Evolutionary conservation across 1,140 invertebrate genomes (phyloP).

Genomic region (Dendroctonus ponderosae): DNA sequence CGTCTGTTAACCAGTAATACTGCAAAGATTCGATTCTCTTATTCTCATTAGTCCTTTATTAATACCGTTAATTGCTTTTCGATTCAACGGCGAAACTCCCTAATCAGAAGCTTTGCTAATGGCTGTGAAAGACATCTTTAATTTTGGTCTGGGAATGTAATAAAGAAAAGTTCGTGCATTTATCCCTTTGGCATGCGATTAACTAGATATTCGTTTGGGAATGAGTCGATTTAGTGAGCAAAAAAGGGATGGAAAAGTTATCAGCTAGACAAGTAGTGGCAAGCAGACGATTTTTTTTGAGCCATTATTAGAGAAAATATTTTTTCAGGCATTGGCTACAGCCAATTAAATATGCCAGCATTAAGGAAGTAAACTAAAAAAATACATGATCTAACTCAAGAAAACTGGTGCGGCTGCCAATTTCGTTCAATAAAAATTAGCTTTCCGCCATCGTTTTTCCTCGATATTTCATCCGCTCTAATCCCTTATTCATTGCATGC

Average conservation of each 20-base stretch:
- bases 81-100: neutral
- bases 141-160: constrained; percentile 13
- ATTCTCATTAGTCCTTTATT: no score
- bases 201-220: constrained; percentile 4
- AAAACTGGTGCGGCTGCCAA: no score
- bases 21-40: no score
- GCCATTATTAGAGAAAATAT: no score
- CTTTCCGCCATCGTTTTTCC: constrained; percentile 3
- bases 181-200: constrained; percentile 9
- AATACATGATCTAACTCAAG: no score
- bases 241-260: constrained; percentile 5
- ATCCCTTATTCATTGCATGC: constrained; percentile 12
- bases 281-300: no score
- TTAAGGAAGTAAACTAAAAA: no score
- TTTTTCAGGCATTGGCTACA: no score
- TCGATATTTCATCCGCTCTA: constrained; percentile 7
- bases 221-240: constrained; percentile 7
- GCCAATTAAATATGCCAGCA: no score
- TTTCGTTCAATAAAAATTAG: neutral
- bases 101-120: constrained; percentile 2
- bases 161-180: constrained; percentile 16
- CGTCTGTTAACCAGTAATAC: no score
- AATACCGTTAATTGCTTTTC: neutral
- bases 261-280: neutral
- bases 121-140: constrained; percentile 17